These are phyloP conservation scores for Hyles vespertilio DNA, from an alignment of 1,140 invertebrate species.

Conservation along the genomic window DNA sequence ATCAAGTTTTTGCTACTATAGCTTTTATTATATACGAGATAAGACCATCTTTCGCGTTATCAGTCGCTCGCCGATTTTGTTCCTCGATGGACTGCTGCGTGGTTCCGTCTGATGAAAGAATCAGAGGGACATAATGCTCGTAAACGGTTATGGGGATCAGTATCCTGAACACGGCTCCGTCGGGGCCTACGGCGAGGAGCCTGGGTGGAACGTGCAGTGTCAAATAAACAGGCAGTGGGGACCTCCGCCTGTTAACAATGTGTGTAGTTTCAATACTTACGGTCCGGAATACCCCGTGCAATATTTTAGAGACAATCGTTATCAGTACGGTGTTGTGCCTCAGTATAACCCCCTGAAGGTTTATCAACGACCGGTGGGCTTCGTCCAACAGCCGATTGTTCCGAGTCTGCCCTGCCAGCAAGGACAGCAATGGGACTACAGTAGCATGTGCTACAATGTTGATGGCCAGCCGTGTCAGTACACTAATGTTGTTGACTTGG, in stretches of 20 bases:
- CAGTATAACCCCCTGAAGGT: slow-evolving; percentile 31
- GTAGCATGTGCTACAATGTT: slow-evolving; percentile 77
- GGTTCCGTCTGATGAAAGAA: slow-evolving; percentile 31
- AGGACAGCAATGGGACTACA: slow-evolving; percentile 77
- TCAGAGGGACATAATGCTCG: slow-evolving; percentile 42
- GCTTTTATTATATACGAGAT: slow-evolving; percentile 53
- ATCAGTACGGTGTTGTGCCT: slow-evolving; percentile 27
- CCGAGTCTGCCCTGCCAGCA: slow-evolving; percentile 74
- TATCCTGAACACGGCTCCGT: slow-evolving; percentile 36
- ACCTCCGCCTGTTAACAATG: slow-evolving; percentile 29
- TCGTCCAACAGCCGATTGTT: slow-evolving; percentile 17
- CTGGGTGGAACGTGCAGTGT: slow-evolving; percentile 47
- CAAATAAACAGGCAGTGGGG: slow-evolving; percentile 41
- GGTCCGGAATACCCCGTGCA: slow-evolving; percentile 37
- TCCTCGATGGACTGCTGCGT: slow-evolving; percentile 59
- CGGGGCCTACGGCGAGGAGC: slow-evolving; percentile 35
- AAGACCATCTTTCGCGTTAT: slow-evolving; percentile 63
- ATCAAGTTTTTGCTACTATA: slow-evolving; percentile 66
- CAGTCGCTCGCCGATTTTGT: slow-evolving; percentile 64
- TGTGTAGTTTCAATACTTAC: slow-evolving; percentile 37
- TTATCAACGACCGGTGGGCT: slow-evolving; percentile 27
- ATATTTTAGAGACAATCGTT: slow-evolving; percentile 38
- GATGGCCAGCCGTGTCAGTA: slow-evolving; percentile 79
- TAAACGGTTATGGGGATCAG: slow-evolving; percentile 38
- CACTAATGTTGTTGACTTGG: slow-evolving; percentile 79